These are phyloP conservation scores for Rhynchotus rufescens DNA, from an alignment of 2,797 vertebrate species.

Conservation along the genomic window DNA sequence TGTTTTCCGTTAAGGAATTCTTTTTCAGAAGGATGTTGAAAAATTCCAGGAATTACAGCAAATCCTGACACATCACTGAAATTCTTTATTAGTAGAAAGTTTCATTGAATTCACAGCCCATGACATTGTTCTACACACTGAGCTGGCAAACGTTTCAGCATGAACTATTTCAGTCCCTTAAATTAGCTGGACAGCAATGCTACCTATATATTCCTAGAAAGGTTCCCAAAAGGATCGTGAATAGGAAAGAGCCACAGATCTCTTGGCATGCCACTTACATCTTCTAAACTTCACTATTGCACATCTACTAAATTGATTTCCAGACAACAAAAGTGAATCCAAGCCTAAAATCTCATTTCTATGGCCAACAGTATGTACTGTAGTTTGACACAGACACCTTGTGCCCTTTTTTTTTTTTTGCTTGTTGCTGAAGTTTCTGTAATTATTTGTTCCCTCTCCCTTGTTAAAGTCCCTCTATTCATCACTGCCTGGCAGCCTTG, in stretches of 20 bases:
- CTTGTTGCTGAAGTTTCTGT: conserved; percentile 36
- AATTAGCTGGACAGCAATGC: conserved; percentile 6
- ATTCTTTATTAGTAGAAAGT: conserved; percentile 15
- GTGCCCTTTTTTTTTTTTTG: not conserved
- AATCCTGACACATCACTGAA: conserved; percentile 14
- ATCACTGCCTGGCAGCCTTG: conserved; percentile 21
- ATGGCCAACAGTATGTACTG: conserved; percentile 24
- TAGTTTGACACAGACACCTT: conserved; percentile 31
- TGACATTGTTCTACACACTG: not conserved
- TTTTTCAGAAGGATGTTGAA: conserved; percentile 30
- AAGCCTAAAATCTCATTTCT: conserved; percentile 52
- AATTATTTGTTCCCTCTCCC: conserved; percentile 50
- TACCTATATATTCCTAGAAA: conserved; percentile 66
- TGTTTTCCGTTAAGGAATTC: conserved; percentile 13
- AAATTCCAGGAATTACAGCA: conserved; percentile 50
- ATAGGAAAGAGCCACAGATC: conserved; percentile 50
- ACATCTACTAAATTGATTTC: conserved; percentile 64
- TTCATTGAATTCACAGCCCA: conserved; percentile 8
- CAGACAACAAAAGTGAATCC: conserved; percentile 43
- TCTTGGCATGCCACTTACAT: conserved; percentile 31
- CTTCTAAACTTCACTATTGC: conserved; percentile 51
- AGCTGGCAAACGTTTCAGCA: conserved; percentile 35
- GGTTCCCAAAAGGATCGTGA: conserved; percentile 60
- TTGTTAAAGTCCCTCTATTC: conserved; percentile 9
- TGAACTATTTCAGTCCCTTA: conserved; percentile 31